Conservation (phyloP, 2,797 vertebrate species). For the Poeciliopsis turneri region DNA sequence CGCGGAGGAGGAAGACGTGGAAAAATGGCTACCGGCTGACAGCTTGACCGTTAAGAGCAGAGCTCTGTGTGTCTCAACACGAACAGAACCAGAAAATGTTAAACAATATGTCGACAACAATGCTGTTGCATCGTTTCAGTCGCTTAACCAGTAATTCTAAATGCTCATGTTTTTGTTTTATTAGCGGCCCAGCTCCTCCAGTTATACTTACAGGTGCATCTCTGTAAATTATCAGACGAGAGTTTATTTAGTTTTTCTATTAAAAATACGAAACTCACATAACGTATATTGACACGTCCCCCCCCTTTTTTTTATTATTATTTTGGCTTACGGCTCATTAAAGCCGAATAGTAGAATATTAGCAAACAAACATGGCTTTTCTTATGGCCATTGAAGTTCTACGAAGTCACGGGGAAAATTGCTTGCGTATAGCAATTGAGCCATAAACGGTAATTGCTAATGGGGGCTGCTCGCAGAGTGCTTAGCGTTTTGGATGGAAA, state of each 20-base stretch:
- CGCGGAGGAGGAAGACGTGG: constrained; percentile 48
- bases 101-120: neutral
- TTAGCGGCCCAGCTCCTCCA: neutral
- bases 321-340: neutral
- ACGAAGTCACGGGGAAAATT: neutral
- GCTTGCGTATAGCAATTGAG: neutral
- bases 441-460: neutral
- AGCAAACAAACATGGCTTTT: neutral
- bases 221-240: neutral
- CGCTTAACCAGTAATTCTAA: neutral
- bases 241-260: neutral
- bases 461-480: neutral
- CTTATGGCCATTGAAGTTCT: neutral
- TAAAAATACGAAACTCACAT: neutral
- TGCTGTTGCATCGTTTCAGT: neutral
- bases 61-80: neutral
- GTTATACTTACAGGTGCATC: neutral
- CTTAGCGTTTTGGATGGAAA: neutral
- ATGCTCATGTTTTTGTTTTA: constrained; percentile 11
- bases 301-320: neutral
- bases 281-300: neutral
- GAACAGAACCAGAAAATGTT: neutral
- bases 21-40: constrained; percentile 53
- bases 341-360: neutral
- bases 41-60: constrained; percentile 34